Base-by-base conservation (phyloP, 1,140 invertebrate species). In the Sycophila sp. region DNA sequence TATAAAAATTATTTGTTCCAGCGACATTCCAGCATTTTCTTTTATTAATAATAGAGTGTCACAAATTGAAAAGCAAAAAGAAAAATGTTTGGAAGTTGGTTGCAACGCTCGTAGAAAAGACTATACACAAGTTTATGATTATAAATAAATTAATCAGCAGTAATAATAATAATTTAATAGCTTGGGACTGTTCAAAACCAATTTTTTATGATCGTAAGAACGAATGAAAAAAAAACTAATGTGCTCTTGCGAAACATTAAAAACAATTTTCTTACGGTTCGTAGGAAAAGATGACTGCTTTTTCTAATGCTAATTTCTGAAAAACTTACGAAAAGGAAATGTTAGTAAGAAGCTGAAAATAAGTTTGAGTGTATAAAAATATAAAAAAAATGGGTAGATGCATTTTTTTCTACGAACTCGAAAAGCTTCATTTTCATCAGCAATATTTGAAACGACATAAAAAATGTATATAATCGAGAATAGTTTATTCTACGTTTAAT, bases 1-100 rank as follows among this genome's bases (percentile, higher is more conserved):
- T 24, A 51, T 51, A 17, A n/a, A 69, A 40, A 30, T 40, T 13
- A 24, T 28, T 64, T 65, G 2, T 40, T 55, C 40, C 65, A 64
- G 34, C 66, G 55, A 63, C 62, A 59, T 65, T 67, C 65, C 53
- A 67, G 28, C 58, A 24, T 47, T 67, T 36, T 40, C 19, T 45
- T 15, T 15, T 40, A 17, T 66, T 32, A n/a, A n/a, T n/a, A n/a
- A n/a, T n/a, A n/a, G n/a, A n/a, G n/a, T n/a, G n/a, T n/a, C n/a
- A n/a, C n/a, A n/a, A n/a, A n/a, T n/a, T n/a, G n/a, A n/a, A n/a
- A n/a, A n/a, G n/a, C n/a, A n/a, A n/a, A n/a, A n/a, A n/a, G n/a
- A n/a, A n/a, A n/a, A n/a, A n/a, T n/a, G 19, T 56, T 32, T 8
- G 3, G 22, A 64, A n/a, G 55, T 28, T 36, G 45, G 56, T 53